Evolutionary conservation across 2,113 vertebrate genomes (phyloP), one percentile per base, ranked within the genome.

Genomic region (Alligator mississippiensis): DNA sequence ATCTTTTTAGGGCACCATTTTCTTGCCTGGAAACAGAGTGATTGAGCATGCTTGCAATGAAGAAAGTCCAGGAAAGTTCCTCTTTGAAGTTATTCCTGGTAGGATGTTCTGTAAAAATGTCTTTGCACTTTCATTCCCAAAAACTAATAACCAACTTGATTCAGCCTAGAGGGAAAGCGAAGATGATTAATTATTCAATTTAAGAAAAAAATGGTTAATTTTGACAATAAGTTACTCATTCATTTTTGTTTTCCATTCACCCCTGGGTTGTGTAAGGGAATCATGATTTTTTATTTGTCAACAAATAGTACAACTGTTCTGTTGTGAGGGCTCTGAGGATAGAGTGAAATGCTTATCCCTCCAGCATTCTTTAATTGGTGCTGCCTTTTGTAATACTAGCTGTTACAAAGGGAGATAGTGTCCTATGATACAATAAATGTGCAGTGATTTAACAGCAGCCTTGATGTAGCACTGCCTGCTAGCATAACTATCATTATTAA

Each of bases 71-170:
- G 99, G 99, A 30, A 99, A 99, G 96, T 99, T 98, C 96, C 98
- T 99, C 92, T 99, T 99, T 92, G 99, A 99, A 98, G 98, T 99
- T 94, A 92, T 99, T 98, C 98, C 99, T 99, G 99, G 99, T 99
- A 99, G 92, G 98, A 86, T 88, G 77, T 83, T 96, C 93, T 95
- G 58, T 22, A 82, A 62, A 87, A 92, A 88, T 87, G 18, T 28
- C 47, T 83, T 94, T 86, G 64, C 28, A 47, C 21, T 89, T 68
- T 89, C 94, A 59, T 94, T 85, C 28, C 91, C 4, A 3, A 66
- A 91, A 93, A 86, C 47, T 81, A 94, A 95, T 92, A 89, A n/a
- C 80, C 28, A 21, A 4, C 9, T 95, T 80, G 90, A 28, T 96
- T 96, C 59, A 86, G 84, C 54, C 28, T 58, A 77, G 94, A 76